These are phyloP conservation scores for Magallana gigas DNA, from an alignment of 1,140 invertebrate genomes.

Conservation along the genomic window DNA sequence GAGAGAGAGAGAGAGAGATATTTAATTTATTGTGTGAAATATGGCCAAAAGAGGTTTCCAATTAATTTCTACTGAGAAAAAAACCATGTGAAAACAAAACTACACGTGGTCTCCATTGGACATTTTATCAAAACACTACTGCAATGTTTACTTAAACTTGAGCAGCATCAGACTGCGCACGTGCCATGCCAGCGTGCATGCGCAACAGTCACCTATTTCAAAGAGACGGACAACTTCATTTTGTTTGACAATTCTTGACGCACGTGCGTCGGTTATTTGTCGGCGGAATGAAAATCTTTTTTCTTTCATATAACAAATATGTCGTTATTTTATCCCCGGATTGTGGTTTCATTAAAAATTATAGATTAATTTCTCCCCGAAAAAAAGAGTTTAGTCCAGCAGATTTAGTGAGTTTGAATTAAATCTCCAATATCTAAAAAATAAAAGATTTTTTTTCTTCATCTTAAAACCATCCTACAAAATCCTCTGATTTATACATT, in stretches of 20 bases:
- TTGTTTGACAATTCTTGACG: constrained; percentile 22
- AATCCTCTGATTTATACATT: no score
- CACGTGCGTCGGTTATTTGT: constrained; percentile 1
- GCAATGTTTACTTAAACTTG: constrained; percentile 36
- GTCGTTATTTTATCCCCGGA: neutral
- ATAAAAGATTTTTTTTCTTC: no score
- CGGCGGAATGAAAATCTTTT: constrained; percentile 34
- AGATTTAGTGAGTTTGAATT: no score
- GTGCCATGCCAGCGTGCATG: constrained; percentile 1
- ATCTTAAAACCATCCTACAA: no score
- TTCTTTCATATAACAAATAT: constrained; percentile 7
- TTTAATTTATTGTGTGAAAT: constrained; percentile 10
- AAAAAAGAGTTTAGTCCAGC: no score
- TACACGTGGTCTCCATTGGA: constrained; percentile 21
- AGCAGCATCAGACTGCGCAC: neutral
- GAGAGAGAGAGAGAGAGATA: constrained; percentile 52
- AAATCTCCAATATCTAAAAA: no score
- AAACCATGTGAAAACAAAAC: constrained; percentile 25
- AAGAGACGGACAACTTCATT: constrained; percentile 22
- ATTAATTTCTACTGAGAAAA: constrained; percentile 32
- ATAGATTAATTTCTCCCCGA: neutral
- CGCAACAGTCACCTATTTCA: constrained; percentile 15
- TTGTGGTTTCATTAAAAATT: neutral
- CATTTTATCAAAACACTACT: constrained; percentile 26
- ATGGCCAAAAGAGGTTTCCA: neutral